These are phyloP conservation scores for Dendrocopos noguchii DNA, from an alignment of 2,113 vertebrate species.

Conservation along the genomic window DNA sequence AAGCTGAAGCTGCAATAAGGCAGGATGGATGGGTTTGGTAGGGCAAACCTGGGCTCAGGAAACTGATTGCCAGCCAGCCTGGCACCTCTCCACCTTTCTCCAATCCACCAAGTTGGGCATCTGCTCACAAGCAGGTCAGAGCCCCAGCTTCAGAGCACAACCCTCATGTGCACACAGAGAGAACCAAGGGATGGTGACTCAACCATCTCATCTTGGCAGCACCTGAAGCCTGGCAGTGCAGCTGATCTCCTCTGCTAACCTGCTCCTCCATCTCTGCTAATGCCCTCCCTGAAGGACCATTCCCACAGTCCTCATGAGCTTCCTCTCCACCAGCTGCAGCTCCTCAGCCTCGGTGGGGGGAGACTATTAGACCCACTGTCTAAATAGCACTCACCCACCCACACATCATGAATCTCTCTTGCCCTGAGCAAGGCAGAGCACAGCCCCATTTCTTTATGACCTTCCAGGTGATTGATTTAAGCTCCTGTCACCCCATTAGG, in stretches of 20 bases:
- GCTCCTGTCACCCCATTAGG: background rate
- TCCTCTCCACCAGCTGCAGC: background rate
- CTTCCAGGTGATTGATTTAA: background rate
- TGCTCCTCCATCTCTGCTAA: background rate
- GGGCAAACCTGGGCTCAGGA: background rate
- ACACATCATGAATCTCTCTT: background rate
- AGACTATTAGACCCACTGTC: rapidly evolving
- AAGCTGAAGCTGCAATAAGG: background rate
- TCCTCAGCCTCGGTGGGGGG: background rate
- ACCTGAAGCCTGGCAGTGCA: background rate
- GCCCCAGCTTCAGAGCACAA: background rate
- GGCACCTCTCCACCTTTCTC: background rate
- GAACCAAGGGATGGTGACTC: background rate
- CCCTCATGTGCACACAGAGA: background rate
- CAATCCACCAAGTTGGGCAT: background rate
- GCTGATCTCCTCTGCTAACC: background rate
- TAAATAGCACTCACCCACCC: background rate
- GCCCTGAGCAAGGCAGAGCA: background rate
- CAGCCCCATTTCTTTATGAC: background rate
- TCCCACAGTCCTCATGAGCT: rapidly evolving
- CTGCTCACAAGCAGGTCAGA: too few relatives aligned
- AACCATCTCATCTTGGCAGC: background rate
- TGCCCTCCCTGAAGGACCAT: background rate
- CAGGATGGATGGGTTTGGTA: background rate
- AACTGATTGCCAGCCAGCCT: rapidly evolving